Conservation (phyloP, 2,888 invertebrate genomes). For the Hirtodrosophila alboralis region DNA sequence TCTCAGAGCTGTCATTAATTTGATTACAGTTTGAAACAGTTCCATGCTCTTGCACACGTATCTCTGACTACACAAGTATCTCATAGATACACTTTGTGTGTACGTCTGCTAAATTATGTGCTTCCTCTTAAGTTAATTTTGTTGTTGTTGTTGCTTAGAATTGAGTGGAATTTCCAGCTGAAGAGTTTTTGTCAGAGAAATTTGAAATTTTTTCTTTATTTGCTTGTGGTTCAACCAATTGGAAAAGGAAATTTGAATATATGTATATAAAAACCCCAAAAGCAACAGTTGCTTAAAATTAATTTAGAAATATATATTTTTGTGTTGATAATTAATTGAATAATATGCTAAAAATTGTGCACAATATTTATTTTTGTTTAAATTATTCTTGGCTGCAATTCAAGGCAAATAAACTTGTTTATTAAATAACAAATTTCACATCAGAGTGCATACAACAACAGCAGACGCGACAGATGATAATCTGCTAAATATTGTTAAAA, state of each 20-base stretch:
- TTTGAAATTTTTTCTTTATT: background rate
- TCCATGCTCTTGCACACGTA: conserved; percentile 21
- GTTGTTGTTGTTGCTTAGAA: conserved; percentile 16
- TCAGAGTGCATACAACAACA: conserved; percentile 45
- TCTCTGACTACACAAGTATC: conserved; percentile 39
- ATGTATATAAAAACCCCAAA: no score
- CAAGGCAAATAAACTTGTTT: conserved; percentile 66
- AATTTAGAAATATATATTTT: background rate
- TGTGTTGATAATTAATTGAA: conserved; percentile 7
- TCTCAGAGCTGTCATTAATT: conserved; percentile 53
- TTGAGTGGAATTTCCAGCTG: conserved; percentile 27
- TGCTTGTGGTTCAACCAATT: conserved; percentile 3
- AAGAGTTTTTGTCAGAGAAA: conserved; percentile 16
- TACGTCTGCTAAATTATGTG: conserved; percentile 50
- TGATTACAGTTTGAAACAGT: conserved; percentile 51
- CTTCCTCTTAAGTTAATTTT: conserved; percentile 48
- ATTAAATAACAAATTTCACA: conserved; percentile 45
- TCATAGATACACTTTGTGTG: conserved; percentile 43
- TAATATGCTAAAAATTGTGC: conserved; percentile 10
- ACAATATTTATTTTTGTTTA: background rate
- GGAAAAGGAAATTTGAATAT: conserved; percentile 12
- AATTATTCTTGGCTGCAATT: conserved; percentile 40
- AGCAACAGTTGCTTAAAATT: no score
- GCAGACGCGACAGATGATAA: conserved; percentile 72
- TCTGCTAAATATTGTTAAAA: conserved; percentile 69